Conservation (phyloP, 2,888 invertebrate species). For the Sylvicola fuscatus region DNA sequence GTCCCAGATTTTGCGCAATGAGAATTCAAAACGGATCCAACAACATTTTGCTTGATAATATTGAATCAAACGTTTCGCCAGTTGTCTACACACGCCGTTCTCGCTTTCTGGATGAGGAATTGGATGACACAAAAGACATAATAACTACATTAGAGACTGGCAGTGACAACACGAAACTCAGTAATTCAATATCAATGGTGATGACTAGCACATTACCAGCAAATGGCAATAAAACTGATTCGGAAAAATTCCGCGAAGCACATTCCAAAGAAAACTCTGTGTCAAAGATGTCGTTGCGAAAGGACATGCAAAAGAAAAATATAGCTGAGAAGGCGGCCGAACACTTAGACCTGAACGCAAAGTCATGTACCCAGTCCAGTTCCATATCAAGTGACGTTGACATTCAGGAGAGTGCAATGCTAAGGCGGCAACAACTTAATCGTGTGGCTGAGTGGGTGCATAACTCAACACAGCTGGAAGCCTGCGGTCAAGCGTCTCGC, state of each 20-base stretch:
- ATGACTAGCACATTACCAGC: constrained; percentile 1
- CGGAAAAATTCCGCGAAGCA: constrained; percentile 5
- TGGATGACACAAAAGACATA: constrained; percentile 23
- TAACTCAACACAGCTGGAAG: constrained; percentile 33
- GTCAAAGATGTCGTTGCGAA: background rate
- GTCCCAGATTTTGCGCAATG: constrained; percentile 56
- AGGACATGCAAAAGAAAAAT: background rate
- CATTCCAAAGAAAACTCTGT: background rate
- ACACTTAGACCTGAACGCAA: constrained; percentile 5
- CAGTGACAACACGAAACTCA: background rate
- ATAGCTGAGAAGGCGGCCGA: background rate
- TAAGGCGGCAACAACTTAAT: constrained; percentile 40
- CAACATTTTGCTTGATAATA: constrained; percentile 60
- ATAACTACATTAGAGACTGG: constrained; percentile 15
- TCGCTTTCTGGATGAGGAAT: constrained; percentile 22
- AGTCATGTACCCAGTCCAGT: constrained; percentile 16
- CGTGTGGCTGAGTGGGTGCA: constrained; percentile 63
- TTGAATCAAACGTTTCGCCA: constrained; percentile 48
- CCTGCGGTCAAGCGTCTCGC: constrained; percentile 7
- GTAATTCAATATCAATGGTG: constrained; percentile 5
- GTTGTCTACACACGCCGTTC: constrained; percentile 46
- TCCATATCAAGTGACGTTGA: constrained; percentile 11
- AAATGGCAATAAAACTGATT: constrained; percentile 5
- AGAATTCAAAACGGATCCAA: constrained; percentile 57
- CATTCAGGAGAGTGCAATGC: constrained; percentile 25